Conservation (phyloP, 2,797 vertebrate genomes). For the Oceanodroma leucorhoa region DNA sequence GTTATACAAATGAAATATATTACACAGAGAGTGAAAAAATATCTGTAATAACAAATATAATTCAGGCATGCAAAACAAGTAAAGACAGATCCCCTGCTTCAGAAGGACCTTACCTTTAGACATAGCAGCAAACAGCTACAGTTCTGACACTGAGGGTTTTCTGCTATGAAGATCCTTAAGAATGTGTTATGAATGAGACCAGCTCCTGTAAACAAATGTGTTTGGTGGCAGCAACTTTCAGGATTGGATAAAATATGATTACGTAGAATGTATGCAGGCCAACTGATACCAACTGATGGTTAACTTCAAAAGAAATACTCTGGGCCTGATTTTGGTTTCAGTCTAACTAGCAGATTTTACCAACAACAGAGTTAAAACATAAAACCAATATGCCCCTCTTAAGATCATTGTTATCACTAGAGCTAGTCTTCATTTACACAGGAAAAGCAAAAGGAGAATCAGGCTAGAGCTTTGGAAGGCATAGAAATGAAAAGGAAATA, state of each 20-base stretch:
- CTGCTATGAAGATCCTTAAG: not conserved
- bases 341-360: not conserved
- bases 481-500: not conserved
- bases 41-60: not conserved
- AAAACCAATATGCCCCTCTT: not conserved
- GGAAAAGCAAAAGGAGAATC: not conserved
- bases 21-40: not conserved
- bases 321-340: not conserved
- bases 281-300: not conserved
- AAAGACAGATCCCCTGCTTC: not conserved
- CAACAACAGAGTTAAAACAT: not conserved
- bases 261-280: not conserved
- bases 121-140: not conserved
- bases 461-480: not conserved
- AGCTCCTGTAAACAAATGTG: not conserved
- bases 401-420: not conserved
- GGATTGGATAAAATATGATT: not conserved
- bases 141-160: not conserved
- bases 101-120: not conserved
- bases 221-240: not conserved
- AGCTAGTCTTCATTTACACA: not conserved
- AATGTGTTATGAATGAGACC: not conserved
- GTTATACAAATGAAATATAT: not conserved
- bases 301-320: not conserved
- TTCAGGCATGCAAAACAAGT: not conserved